Conservation (phyloP, 2,797 vertebrate genomes). For the Lacerta agilis region DNA sequence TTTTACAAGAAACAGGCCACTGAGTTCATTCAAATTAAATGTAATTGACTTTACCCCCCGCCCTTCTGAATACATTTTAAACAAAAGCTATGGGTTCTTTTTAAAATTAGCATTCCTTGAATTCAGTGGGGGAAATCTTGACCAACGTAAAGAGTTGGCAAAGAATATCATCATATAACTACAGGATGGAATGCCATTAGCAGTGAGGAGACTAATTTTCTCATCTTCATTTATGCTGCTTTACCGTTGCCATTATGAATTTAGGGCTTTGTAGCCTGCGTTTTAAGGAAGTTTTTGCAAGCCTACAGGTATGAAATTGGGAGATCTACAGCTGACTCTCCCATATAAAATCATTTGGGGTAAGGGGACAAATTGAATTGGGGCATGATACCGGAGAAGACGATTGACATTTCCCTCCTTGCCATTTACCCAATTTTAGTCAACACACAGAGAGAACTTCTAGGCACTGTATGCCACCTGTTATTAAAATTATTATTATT, state of each 20-base stretch:
- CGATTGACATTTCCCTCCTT: neutral
- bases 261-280: constrained; percentile 44
- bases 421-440: neutral
- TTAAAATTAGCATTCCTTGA: neutral
- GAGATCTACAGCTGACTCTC: neutral
- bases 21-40: constrained; percentile 19
- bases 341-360: neutral
- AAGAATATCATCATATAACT: constrained; percentile 40
- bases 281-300: constrained; percentile 34
- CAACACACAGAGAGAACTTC: too few species aligned
- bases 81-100: neutral
- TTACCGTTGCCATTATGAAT: constrained; percentile 31
- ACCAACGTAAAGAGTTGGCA: neutral
- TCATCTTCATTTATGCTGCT: constrained; percentile 27
- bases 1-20: neutral
- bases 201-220: constrained; percentile 16
- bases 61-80: constrained; percentile 14
- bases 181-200: neutral
- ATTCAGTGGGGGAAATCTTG: neutral
- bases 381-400: too few species aligned
- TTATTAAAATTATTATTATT: too few species aligned
- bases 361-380: neutral
- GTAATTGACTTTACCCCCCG: neutral
- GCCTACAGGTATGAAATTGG: neutral
- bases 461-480: neutral